Evolutionary conservation across 1,140 invertebrate genomes (phyloP).

Genomic region (Eubasilissa regina): DNA sequence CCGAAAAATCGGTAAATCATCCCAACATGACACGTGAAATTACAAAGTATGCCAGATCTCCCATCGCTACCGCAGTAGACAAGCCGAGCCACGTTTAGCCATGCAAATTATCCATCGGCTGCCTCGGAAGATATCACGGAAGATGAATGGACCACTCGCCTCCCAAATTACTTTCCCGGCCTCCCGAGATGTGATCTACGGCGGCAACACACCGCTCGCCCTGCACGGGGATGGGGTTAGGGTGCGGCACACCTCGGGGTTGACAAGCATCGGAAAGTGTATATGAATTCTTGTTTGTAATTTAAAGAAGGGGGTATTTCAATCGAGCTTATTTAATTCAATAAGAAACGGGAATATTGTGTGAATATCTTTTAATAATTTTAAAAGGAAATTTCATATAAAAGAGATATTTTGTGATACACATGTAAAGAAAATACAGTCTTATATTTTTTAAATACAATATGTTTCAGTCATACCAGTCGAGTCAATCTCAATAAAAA

Average conservation of each 20-base stretch:
- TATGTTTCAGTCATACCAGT: no score
- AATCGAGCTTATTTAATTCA: no score
- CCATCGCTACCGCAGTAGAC: slow-evolving; percentile 9
- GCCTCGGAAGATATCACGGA: slow-evolving; percentile 5
- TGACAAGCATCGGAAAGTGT: not conserved
- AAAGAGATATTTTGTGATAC: no score
- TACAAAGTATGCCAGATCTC: slow-evolving; percentile 1
- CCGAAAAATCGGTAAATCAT: slow-evolving; percentile 16
- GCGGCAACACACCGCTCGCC: slow-evolving; percentile 12
- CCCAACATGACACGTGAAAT: not conserved
- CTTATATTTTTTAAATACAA: no score
- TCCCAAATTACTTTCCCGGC: slow-evolving; percentile 25
- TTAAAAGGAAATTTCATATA: no score
- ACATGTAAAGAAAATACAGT: no score
- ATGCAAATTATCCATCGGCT: slow-evolving; percentile 24
- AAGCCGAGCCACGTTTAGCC: not conserved
- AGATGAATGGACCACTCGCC: slow-evolving; percentile 33
- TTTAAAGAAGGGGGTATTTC: not conserved
- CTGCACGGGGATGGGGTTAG: not conserved
- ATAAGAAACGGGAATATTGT: no score
- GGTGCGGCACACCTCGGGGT: not conserved
- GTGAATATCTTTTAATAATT: no score
- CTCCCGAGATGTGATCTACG: slow-evolving; percentile 29
- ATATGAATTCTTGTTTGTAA: not conserved
- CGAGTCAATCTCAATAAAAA: no score